These are phyloP conservation scores for Spongia lamella DNA, from an alignment of 37 sponge, comb jelly and placozoan species.

Conservation along the genomic window DNA sequence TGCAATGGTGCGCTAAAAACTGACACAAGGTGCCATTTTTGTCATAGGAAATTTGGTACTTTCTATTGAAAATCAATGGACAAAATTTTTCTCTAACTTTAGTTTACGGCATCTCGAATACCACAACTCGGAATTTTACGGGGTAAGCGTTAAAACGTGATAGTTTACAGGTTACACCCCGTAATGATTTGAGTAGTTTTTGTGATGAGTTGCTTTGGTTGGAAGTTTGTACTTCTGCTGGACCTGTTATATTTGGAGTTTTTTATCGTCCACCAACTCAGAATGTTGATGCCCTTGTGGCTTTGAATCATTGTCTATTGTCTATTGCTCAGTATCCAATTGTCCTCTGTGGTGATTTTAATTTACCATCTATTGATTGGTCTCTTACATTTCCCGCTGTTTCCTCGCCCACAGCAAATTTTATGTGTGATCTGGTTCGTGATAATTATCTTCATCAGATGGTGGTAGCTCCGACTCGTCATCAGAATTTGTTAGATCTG, in stretches of 20 bases:
- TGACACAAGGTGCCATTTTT: no score
- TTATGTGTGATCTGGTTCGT: background rate
- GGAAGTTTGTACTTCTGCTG: background rate
- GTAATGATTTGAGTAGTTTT: conserved; percentile 7
- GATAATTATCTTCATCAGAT: conserved; percentile 1
- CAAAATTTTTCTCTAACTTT: no score
- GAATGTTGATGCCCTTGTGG: background rate
- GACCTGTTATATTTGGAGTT: conserved; percentile 5
- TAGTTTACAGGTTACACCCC: background rate
- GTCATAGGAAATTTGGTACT: no score
- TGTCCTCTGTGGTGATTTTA: conserved; percentile 38
- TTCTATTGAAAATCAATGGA: no score
- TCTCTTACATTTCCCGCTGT: background rate
- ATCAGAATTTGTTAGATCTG: background rate
- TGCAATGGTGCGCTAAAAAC: no score
- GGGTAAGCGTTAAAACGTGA: no score
- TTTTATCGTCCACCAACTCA: conserved; percentile 28
- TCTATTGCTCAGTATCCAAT: conserved; percentile 5
- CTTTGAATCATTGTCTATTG: background rate
- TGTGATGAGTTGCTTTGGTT: conserved; percentile 40
- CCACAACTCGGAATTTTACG: no score
- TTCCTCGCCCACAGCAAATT: background rate
- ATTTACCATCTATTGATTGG: conserved; percentile 4
- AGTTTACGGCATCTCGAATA: no score
- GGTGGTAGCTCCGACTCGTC: background rate